Evolutionary conservation across 92 coral and sea anemone species (phyloP).

Genomic region (Actinernus sp.): DNA sequence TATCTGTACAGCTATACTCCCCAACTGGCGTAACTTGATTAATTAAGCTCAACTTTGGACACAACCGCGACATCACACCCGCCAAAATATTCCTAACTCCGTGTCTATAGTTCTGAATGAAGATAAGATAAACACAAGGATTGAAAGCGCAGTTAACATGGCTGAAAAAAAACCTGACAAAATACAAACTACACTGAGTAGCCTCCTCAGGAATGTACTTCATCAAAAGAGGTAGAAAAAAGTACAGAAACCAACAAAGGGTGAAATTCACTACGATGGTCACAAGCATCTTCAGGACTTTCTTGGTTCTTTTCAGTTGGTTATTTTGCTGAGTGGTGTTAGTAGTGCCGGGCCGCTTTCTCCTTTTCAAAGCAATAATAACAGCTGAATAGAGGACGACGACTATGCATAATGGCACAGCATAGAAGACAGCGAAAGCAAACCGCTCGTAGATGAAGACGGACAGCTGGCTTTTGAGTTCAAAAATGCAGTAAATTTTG

Average conservation of each 20-base stretch:
- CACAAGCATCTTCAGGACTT: slow-evolving; percentile 61
- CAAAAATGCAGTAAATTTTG: slow-evolving; percentile 16
- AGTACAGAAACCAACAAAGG: slow-evolving; percentile 65
- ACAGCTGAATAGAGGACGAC: slow-evolving; percentile 52
- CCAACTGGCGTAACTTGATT: slow-evolving; percentile 13
- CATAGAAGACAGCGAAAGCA: slow-evolving; percentile 64
- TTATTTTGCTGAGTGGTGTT: slow-evolving; percentile 16
- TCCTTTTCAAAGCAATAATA: slow-evolving; percentile 46
- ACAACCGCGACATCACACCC: neutral
- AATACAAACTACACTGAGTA: slow-evolving; percentile 32
- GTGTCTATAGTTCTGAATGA: slow-evolving; percentile 62
- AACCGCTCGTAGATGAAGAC: slow-evolving; percentile 8
- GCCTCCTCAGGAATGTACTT: slow-evolving; percentile 1
- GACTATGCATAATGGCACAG: slow-evolving; percentile 47
- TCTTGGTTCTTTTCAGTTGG: slow-evolving; percentile 59
- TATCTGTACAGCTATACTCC: too few species aligned
- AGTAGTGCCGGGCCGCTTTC: slow-evolving; percentile 53
- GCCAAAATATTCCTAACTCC: slow-evolving; percentile 8
- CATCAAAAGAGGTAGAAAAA: slow-evolving; percentile 37
- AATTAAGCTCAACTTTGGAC: neutral
- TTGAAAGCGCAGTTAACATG: slow-evolving; percentile 69
- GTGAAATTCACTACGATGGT: slow-evolving; percentile 51
- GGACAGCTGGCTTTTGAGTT: slow-evolving; percentile 22
- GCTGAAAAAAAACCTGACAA: slow-evolving; percentile 36
- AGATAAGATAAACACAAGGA: slow-evolving; percentile 62